Conservation (phyloP, 2,113 vertebrate species). For the Saguinus midas region DNA sequence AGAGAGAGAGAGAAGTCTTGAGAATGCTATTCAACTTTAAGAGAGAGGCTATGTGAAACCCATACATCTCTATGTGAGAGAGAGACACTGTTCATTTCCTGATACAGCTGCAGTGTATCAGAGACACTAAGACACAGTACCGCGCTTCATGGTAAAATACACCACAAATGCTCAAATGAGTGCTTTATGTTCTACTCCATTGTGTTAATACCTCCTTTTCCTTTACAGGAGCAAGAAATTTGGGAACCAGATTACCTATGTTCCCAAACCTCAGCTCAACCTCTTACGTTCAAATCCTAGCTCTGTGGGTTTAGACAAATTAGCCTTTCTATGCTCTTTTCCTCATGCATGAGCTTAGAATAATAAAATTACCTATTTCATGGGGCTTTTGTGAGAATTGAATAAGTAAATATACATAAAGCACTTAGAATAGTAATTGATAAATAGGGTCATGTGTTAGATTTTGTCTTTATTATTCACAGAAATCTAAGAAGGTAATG, state of each 20-base stretch:
- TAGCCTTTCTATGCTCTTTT: background rate
- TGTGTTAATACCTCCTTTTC: background rate
- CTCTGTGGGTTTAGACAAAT: background rate
- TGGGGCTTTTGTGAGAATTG: background rate
- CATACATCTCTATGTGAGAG: background rate
- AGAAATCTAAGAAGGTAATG: background rate
- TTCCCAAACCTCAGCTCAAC: background rate
- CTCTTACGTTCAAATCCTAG: background rate
- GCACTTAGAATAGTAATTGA: background rate
- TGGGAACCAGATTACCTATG: background rate
- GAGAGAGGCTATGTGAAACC: background rate
- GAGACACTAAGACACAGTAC: background rate
- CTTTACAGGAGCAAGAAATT: background rate
- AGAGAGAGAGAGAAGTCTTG: background rate
- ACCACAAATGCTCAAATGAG: background rate
- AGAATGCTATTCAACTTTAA: too few species aligned
- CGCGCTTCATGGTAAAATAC: background rate
- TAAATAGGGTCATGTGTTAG: background rate
- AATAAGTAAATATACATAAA: background rate
- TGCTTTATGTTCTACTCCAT: background rate
- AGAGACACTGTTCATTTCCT: background rate
- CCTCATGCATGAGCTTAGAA: background rate
- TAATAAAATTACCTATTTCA: background rate
- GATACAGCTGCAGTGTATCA: background rate
- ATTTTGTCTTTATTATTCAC: background rate